phyloP scores from a whole-genome alignment of 2,797 vertebrate species.

The Tinamus major region DNA sequence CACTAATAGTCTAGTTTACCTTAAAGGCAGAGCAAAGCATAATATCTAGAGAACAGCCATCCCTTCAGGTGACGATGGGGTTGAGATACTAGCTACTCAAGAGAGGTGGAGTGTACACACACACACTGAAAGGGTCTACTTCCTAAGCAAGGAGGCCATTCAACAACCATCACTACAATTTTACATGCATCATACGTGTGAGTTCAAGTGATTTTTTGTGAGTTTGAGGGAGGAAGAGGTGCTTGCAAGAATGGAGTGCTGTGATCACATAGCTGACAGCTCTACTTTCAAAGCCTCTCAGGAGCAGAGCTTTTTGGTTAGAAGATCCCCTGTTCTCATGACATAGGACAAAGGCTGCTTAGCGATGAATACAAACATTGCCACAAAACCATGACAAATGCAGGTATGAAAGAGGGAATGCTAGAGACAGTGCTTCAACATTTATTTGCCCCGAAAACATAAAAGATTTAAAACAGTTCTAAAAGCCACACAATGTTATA shows the following conservation, averaged over 20 bases:
- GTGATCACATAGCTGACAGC: background rate
- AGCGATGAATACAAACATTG: background rate
- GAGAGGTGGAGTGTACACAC: too few species aligned
- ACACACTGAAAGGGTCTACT: background rate
- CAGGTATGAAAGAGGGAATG: conserved; percentile 47
- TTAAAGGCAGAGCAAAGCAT: background rate
- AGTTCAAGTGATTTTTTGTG: background rate
- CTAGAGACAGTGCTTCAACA: conserved; percentile 29
- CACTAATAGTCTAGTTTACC: background rate
- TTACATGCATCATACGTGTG: fast-evolving
- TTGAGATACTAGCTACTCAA: background rate
- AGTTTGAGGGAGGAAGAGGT: background rate
- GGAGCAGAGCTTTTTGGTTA: background rate
- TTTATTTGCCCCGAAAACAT: conserved; percentile 59
- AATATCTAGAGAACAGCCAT: background rate
- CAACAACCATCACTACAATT: background rate
- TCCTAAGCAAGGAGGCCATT: background rate
- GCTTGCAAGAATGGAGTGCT: background rate
- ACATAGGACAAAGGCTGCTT: background rate
- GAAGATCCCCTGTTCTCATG: background rate
- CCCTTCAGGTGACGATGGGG: background rate
- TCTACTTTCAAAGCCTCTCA: background rate
- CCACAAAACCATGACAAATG: background rate
- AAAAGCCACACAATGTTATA: conserved; percentile 29
- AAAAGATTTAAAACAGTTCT: conserved; percentile 25